A percentile compares a stretch with the other conserved stretches of the same genome.
These are phyloP conservation scores for Helarctos malayanus DNA, from an alignment of 2,797 vertebrate species.

Conservation along the genomic window DNA sequence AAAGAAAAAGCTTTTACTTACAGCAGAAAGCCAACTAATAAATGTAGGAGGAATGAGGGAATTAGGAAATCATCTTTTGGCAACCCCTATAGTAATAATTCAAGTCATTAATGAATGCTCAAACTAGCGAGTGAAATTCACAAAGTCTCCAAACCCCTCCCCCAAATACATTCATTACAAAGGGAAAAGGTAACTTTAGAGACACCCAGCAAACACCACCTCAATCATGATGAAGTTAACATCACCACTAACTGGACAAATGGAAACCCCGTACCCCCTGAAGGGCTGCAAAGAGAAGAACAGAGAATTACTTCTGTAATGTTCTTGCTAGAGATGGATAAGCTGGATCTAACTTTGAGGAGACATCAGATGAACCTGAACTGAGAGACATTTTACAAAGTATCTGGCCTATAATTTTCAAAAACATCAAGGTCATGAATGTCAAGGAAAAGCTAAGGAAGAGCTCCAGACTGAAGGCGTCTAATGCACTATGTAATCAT, in stretches of 20 bases:
- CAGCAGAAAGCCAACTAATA: neutral
- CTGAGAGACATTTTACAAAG: conserved; percentile 6
- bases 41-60: neutral
- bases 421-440: conserved; percentile 29
- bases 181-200: neutral
- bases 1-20: neutral
- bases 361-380: neutral
- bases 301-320: neutral
- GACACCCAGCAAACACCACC: neutral
- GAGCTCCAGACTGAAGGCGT: neutral
- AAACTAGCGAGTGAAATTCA: neutral
- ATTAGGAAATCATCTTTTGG: neutral
- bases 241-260: neutral
- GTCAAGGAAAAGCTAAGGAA: neutral
- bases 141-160: neutral
- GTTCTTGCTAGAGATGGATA: neutral
- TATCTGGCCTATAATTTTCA: neutral
- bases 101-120: neutral
- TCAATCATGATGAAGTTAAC: neutral
- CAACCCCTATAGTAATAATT: conserved; percentile 26
- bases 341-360: neutral
- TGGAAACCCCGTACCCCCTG: neutral
- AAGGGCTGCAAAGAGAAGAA: neutral
- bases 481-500: neutral
- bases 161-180: neutral